Evolutionary conservation across 2,888 invertebrate genomes (phyloP).

Genomic region (Phaedon cochleariae): DNA sequence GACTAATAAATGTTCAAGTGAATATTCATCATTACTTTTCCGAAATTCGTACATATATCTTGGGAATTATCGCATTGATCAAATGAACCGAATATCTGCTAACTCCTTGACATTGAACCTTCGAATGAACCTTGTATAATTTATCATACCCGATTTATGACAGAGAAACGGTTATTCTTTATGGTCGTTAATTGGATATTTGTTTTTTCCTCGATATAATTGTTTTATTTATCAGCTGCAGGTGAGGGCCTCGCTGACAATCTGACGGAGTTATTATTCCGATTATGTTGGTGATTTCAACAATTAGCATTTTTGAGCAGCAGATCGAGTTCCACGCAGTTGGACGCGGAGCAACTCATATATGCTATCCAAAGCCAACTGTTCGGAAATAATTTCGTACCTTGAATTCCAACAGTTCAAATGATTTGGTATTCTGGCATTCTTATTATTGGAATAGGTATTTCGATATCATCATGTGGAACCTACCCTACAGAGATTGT

Average conservation of each 20-base stretch:
- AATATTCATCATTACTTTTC: too few relatives aligned
- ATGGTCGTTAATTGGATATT: background rate
- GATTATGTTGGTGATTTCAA: slow-evolving; percentile 5
- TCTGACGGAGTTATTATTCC: background rate
- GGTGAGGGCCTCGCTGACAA: slow-evolving; percentile 4
- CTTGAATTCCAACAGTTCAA: too few relatives aligned
- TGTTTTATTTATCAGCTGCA: background rate
- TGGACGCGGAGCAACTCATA: background rate
- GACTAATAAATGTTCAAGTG: too few relatives aligned
- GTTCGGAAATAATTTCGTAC: background rate
- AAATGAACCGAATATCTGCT: background rate
- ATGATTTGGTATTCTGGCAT: too few relatives aligned
- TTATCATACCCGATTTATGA: background rate
- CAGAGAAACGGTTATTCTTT: background rate
- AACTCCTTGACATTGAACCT: background rate
- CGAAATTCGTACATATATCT: too few relatives aligned
- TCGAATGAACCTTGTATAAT: too few relatives aligned
- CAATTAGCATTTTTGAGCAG: background rate
- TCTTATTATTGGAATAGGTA: too few relatives aligned
- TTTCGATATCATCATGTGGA: too few relatives aligned
- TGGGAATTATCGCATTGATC: too few relatives aligned
- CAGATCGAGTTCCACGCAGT: slow-evolving; percentile 17
- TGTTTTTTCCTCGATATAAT: background rate
- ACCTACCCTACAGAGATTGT: too few relatives aligned
- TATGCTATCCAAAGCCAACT: too few relatives aligned